A percentile compares a stretch with the other conserved stretches of the same genome.
Conservation (phyloP, 1,140 invertebrate species). For the Rhyzopertha dominica region DNA sequence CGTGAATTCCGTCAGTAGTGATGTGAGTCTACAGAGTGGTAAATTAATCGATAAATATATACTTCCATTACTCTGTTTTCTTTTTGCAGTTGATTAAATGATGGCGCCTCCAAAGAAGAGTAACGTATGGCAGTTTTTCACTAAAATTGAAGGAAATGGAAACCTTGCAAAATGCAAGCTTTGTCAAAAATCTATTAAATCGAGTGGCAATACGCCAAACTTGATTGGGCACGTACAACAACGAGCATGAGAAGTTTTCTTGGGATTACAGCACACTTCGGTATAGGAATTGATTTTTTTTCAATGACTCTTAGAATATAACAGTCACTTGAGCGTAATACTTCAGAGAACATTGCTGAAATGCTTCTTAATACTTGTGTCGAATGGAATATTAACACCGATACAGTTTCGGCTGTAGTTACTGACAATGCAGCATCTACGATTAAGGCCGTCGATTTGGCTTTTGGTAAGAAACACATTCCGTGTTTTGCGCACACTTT, state of each 20-base stretch:
- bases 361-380: constrained; percentile 33
- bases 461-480: constrained; percentile 43
- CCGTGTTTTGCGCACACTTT: constrained; percentile 46
- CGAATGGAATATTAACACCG: constrained; percentile 40
- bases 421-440: constrained; percentile 46
- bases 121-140: constrained; percentile 14
- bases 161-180: not conserved
- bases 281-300: constrained; percentile 21
- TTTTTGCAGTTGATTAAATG: too few relatives aligned
- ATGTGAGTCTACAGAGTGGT: too few relatives aligned
- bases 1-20: too few relatives aligned
- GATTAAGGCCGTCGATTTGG: constrained; percentile 40
- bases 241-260: constrained; percentile 32
- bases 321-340: constrained; percentile 33
- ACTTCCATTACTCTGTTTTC: too few relatives aligned
- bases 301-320: constrained; percentile 33
- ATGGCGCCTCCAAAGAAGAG: constrained; percentile 13
- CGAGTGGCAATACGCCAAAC: constrained; percentile 16
- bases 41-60: too few relatives aligned
- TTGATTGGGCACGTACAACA: constrained; percentile 14
- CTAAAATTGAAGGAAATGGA: constrained; percentile 1
- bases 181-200: constrained; percentile 6
- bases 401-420: constrained; percentile 43
- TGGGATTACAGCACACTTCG: constrained; percentile 33
- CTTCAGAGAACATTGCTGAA: constrained; percentile 34